phyloP scores from a whole-genome alignment of 2,113 vertebrate species.

The Percopsis transmontana region DNA sequence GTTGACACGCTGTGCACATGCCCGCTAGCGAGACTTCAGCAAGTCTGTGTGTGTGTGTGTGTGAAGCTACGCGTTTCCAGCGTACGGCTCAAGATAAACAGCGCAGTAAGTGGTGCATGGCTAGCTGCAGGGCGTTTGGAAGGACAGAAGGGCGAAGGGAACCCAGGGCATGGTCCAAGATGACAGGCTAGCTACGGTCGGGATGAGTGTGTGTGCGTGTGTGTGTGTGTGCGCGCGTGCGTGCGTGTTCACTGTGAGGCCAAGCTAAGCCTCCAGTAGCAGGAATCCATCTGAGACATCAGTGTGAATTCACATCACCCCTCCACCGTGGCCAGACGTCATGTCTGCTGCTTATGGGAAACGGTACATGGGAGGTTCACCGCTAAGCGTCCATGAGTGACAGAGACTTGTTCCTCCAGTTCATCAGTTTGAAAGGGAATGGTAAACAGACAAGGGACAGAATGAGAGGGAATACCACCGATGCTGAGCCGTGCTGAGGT shows the following conservation, averaged over 20 bases:
- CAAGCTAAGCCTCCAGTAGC: conserved; percentile 24
- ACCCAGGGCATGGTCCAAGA: conserved; percentile 31
- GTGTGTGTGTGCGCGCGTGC: neutral
- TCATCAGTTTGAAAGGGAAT: no score
- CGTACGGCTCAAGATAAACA: no score
- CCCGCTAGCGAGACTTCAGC: no score
- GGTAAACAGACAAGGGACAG: no score
- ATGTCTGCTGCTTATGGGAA: neutral
- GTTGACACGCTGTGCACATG: no score
- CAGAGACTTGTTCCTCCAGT: no score
- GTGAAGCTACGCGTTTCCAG: no score
- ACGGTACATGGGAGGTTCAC: neutral
- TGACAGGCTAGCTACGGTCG: conserved; percentile 6
- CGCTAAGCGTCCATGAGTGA: neutral
- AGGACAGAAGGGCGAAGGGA: conserved; percentile 10
- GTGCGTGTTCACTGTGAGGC: conserved; percentile 12
- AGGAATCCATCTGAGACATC: conserved; percentile 44
- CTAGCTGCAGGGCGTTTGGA: no score
- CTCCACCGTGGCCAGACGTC: conserved; percentile 10
- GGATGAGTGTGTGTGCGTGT: neutral
- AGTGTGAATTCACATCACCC: conserved; percentile 51
- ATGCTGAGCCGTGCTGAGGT: no score
- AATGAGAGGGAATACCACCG: no score
- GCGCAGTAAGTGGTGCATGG: no score
- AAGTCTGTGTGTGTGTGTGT: no score